Base-by-base conservation (phyloP, 2,797 vertebrate genomes). In the Numenius phaeopus region DNA sequence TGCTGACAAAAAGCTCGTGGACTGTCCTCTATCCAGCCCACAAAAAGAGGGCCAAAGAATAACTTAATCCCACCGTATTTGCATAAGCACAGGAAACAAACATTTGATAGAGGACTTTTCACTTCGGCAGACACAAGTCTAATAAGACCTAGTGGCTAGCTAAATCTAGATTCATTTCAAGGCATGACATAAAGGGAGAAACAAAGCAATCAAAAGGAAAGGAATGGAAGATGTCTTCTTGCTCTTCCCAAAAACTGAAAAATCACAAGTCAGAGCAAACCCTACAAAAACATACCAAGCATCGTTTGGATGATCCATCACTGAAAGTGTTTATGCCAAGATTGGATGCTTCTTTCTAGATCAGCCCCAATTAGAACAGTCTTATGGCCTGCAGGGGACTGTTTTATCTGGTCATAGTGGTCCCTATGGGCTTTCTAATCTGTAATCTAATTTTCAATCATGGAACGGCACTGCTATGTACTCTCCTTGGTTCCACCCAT, bases 341-440 rank as follows among this genome's bases (percentile, higher is more conserved):
- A 92, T 0, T 21, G 49, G 76, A 83, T 72, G 50, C 39, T 95
- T 89, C 73, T 54, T 76, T 65, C 69, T 49, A 78, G 54, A 78
- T 10, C 7, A 2, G 80, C 42, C 70, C 27, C 54, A 76, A 44
- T 72, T 89, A 72, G 62, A 94, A 32, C 52, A 83, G 76, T 7
- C 64, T 62, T 32, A 50, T 2, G 32, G 86, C 50, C 80, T 92
- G 65, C 65, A 87, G 73, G 70, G 70, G 61, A 71, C 69, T 71
- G 65, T 42, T 90, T 83, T 94, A 94, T 95, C 94, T 96, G 85
- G 85, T 88, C 92, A 91, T 24, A 81, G 39, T 1, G 30, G 80
- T 92, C 88, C 88, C 89, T 89, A 73, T 14, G 77, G 86, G 80
- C 27, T 76, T 87, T 84, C 83, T 84, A 83, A 92, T 95, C 81